Evolutionary conservation across 1,140 invertebrate genomes (phyloP).

Genomic region (Saccostrea cuccullata): DNA sequence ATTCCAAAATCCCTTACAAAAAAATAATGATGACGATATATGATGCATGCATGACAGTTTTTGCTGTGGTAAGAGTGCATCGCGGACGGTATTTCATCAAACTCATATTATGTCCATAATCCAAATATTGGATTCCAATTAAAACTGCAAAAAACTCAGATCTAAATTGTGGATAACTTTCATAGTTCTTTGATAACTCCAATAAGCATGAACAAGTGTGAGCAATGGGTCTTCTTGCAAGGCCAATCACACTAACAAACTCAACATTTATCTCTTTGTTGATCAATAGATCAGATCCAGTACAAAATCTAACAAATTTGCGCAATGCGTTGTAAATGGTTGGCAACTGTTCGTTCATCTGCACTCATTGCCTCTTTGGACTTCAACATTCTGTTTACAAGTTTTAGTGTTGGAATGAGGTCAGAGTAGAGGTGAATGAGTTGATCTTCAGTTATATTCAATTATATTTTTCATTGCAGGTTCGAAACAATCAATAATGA

Average conservation of each 20-base stretch:
- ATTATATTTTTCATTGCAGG: slow-evolving; percentile 37
- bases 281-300: slow-evolving; percentile 49
- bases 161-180: slow-evolving; percentile 49
- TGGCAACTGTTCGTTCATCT: slow-evolving; percentile 43
- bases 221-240: slow-evolving; percentile 48
- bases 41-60: too few species aligned
- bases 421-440: slow-evolving; percentile 44
- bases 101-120: too few species aligned
- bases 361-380: slow-evolving; percentile 44
- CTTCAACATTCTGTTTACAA: slow-evolving; percentile 44
- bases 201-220: slow-evolving; percentile 55
- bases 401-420: slow-evolving; percentile 41
- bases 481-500: slow-evolving; percentile 47
- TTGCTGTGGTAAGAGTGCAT: too few species aligned
- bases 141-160: slow-evolving; percentile 47
- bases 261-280: slow-evolving; percentile 47
- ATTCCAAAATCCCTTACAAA: too few species aligned
- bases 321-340: slow-evolving; percentile 39
- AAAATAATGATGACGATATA: too few species aligned
- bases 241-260: slow-evolving; percentile 49
- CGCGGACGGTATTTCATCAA: too few species aligned
- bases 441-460: slow-evolving; percentile 41
- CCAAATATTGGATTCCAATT: neutral
- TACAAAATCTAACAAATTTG: slow-evolving; percentile 50
- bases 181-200: slow-evolving; percentile 46